phyloP scores from a whole-genome alignment of 2,888 invertebrate species.

The Xylota sylvarum region DNA sequence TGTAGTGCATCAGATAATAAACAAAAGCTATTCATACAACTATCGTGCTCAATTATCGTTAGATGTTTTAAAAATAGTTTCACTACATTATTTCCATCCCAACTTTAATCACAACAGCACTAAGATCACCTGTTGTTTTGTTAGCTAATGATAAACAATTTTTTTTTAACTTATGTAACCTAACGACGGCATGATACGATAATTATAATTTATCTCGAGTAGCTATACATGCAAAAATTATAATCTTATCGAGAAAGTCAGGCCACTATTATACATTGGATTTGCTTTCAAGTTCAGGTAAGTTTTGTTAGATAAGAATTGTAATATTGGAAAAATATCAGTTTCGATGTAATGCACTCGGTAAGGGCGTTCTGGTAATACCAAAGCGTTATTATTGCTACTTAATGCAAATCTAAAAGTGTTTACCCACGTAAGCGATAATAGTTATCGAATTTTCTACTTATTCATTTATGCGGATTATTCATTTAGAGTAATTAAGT shows the following conservation, averaged over 20 bases:
- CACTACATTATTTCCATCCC: neutral
- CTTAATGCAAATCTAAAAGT: neutral
- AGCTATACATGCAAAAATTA: neutral
- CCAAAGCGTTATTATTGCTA: neutral
- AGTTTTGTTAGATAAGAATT: neutral
- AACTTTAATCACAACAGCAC: neutral
- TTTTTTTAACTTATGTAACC: neutral
- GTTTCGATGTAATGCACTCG: neutral
- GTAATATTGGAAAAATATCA: neutral
- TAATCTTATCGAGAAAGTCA: conserved; percentile 36
- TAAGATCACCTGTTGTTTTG: conserved; percentile 6
- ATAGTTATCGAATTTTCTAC: too few species aligned
- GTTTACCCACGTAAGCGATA: too few species aligned
- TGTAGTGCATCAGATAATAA: neutral
- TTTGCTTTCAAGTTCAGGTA: conserved; percentile 3
- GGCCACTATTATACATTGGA: neutral
- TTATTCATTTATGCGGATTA: neutral
- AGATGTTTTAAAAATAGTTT: neutral
- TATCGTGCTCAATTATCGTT: neutral
- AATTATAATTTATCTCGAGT: conserved; percentile 14
- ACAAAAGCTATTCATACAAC: neutral
- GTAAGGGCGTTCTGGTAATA: neutral
- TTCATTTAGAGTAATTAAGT: too few species aligned
- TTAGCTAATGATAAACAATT: neutral
- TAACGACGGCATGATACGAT: conserved; percentile 8